Conservation (phyloP, 2,113 vertebrate genomes). For the Uria lomvia region DNA sequence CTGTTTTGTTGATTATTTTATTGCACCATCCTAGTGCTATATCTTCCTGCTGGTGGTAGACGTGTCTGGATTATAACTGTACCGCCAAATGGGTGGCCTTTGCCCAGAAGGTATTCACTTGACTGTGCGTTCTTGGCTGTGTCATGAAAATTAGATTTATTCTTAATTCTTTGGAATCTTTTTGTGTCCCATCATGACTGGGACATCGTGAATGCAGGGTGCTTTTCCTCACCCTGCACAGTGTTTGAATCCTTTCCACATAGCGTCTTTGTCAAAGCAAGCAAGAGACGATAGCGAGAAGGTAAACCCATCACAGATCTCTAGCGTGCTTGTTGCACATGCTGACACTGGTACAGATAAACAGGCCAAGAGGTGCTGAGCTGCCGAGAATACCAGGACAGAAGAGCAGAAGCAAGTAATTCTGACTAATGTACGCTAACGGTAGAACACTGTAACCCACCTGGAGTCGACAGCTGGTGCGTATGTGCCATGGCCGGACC, state of each 20-base stretch:
- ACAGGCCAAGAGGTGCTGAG: background rate
- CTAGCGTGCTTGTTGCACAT: background rate
- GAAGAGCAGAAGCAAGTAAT: background rate
- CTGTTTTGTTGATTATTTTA: background rate
- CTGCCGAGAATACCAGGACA: background rate
- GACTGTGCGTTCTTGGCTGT: background rate
- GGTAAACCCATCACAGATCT: background rate
- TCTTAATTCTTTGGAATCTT: background rate
- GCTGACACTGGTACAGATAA: background rate
- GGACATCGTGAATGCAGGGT: background rate
- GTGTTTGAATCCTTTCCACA: rapidly evolving
- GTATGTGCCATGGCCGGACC: rapidly evolving
- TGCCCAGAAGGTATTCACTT: background rate
- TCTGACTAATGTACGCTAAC: too few species aligned
- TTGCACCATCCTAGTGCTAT: background rate
- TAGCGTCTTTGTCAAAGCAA: background rate
- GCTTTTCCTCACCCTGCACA: background rate
- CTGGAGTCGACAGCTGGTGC: background rate
- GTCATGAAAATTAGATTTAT: background rate
- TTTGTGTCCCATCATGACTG: background rate
- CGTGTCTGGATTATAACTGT: background rate
- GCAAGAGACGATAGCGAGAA: background rate
- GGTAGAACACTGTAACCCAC: background rate
- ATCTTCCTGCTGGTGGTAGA: background rate
- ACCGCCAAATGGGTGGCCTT: background rate